Evolutionary conservation across 2,888 invertebrate species (phyloP).

Genomic region (Lagria hirta): DNA sequence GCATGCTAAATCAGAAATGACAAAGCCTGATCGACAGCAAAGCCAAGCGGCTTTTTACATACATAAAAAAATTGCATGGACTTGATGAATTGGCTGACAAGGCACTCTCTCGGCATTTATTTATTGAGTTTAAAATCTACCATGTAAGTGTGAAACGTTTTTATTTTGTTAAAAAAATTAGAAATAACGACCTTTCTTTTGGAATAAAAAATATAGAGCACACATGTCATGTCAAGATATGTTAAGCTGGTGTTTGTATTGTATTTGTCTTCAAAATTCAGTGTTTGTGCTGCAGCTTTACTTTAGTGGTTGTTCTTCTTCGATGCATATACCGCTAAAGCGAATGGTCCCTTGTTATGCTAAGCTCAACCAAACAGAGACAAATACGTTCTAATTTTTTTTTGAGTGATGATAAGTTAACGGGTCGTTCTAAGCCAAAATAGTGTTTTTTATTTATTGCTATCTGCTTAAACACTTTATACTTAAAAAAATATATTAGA

Average conservation of each 20-base stretch:
- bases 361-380: slow-evolving; percentile 38
- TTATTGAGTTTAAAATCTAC: slow-evolving; percentile 17
- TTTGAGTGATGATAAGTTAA: slow-evolving; percentile 4
- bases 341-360: slow-evolving; percentile 39
- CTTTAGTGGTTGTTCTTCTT: slow-evolving; percentile 35
- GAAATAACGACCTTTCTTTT: slow-evolving; percentile 10
- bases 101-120: slow-evolving; percentile 11
- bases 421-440: too few species aligned
- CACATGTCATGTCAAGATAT: slow-evolving; percentile 37
- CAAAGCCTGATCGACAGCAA: too few species aligned
- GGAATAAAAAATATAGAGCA: slow-evolving; percentile 10
- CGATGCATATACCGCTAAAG: too few species aligned
- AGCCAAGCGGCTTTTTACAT: too few species aligned
- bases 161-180: slow-evolving; percentile 6
- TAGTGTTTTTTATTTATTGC: too few species aligned
- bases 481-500: too few species aligned
- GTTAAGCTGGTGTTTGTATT: slow-evolving; percentile 43
- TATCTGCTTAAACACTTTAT: too few species aligned
- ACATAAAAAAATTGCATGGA: slow-evolving; percentile 10
- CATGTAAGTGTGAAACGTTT: slow-evolving; percentile 10
- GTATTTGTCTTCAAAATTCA: slow-evolving; percentile 42
- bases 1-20: too few species aligned
- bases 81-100: slow-evolving; percentile 10
- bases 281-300: slow-evolving; percentile 45
- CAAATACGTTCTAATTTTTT: slow-evolving; percentile 21